Conservation (phyloP, 2,113 vertebrate genomes). For the Campylomormyrus numenius region DNA sequence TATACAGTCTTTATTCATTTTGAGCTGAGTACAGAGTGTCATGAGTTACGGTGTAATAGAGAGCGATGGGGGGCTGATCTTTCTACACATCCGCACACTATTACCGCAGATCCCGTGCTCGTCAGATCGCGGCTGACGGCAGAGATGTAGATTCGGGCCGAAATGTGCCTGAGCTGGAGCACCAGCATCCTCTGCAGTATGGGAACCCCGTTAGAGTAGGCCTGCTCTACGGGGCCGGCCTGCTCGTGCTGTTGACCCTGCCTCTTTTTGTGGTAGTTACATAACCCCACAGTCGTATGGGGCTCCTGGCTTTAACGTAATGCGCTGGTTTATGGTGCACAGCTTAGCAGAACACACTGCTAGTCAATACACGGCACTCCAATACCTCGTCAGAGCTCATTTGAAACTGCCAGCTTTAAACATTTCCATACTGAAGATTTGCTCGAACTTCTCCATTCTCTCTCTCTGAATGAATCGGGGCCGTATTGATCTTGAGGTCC, state of each 20-base stretch:
- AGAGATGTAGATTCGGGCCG: not conserved
- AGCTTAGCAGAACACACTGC: not conserved
- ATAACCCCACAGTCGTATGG: not conserved
- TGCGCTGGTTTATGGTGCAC: not conserved
- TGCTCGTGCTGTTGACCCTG: not conserved
- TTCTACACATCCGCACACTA: not conserved
- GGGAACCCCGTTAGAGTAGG: not conserved
- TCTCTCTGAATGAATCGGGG: not conserved
- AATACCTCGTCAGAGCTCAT: not conserved
- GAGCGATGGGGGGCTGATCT: not conserved
- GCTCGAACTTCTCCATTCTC: not conserved
- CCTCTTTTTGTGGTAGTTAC: not conserved
- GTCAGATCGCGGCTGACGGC: not conserved
- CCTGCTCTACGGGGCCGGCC: not conserved
- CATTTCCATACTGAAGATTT: not conserved
- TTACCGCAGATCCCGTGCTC: not conserved
- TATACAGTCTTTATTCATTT: slow-evolving; percentile 2
- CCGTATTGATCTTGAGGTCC: not conserved
- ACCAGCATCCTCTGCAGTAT: not conserved
- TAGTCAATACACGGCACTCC: not conserved
- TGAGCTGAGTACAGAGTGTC: not conserved
- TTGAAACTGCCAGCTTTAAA: not conserved
- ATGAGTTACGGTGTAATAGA: not conserved
- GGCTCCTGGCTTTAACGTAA: not conserved
- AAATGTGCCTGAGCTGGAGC: not conserved